Evolutionary conservation across 1,140 invertebrate species (phyloP).

Genomic region (Drosophila hydei): DNA sequence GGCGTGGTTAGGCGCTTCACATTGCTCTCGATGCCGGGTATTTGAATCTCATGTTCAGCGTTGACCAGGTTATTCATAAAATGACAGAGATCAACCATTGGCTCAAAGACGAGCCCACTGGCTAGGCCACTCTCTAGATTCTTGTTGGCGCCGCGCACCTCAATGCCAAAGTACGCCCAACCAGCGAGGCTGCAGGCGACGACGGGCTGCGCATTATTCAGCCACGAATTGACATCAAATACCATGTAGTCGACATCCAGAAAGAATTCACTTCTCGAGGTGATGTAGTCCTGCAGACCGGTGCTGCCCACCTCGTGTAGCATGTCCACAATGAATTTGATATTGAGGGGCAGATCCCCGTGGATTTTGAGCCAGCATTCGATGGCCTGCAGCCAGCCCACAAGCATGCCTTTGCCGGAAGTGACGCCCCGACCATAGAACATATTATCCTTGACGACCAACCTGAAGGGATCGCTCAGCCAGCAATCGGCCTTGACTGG

Average conservation of each 20-base stretch:
- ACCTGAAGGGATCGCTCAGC: conserved; percentile 31
- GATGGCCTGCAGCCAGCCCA: conserved; percentile 49
- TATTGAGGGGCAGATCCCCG: conserved; percentile 43
- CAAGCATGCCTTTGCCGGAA: conserved; percentile 48
- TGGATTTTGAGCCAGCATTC: conserved; percentile 22
- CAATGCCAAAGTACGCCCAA: conserved; percentile 36
- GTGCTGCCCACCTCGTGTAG: conserved; percentile 42
- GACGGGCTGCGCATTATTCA: conserved; percentile 21
- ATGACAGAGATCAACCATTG: conserved; percentile 46
- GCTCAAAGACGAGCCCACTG: conserved; percentile 45
- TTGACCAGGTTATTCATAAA: conserved; percentile 44
- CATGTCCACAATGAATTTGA: conserved; percentile 47
- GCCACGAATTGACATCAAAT: conserved; percentile 42
- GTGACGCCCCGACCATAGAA: conserved; percentile 47
- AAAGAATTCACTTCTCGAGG: conserved; percentile 20
- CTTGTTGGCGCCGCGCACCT: conserved; percentile 32
- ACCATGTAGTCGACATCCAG: conserved; percentile 39
- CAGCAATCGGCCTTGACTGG: conserved; percentile 24
- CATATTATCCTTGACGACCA: neutral
- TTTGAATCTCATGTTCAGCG: conserved; percentile 9
- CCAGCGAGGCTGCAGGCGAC: conserved; percentile 39
- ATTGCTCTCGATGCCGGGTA: conserved; percentile 11
- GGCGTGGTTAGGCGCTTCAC: neutral
- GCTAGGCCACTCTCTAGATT: conserved; percentile 31
- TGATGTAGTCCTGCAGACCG: conserved; percentile 26